Conservation (phyloP, 2,113 vertebrate species). For the Paradoxurus hermaphroditus region DNA sequence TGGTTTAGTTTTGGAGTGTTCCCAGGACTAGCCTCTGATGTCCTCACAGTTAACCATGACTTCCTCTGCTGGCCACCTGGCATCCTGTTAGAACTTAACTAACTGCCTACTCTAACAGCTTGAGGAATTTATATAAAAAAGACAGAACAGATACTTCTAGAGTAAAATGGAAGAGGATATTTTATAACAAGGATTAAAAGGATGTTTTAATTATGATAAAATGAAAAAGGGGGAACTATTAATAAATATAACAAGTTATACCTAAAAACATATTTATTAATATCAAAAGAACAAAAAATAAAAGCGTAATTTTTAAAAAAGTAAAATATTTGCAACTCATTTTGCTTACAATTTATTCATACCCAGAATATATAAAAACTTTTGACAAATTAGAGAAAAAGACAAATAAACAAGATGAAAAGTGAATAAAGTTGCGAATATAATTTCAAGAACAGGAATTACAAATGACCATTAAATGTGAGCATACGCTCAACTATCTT, state of each 20-base stretch:
- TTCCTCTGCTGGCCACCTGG: not conserved
- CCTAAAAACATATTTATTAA: not conserved
- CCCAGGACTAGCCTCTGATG: not conserved
- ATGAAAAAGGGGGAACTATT: not conserved
- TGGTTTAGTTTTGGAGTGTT: not conserved
- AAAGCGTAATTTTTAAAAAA: not conserved
- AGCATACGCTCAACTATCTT: not conserved
- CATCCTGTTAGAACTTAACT: not conserved
- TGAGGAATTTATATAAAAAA: not conserved
- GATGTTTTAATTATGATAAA: not conserved
- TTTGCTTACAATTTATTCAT: not conserved
- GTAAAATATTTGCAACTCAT: not conserved
- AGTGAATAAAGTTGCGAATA: not conserved
- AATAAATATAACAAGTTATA: not conserved
- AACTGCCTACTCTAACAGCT: not conserved
- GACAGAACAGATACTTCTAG: not conserved
- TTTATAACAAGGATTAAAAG: not conserved
- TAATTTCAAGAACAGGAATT: not conserved
- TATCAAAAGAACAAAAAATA: not conserved
- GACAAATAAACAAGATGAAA: not conserved
- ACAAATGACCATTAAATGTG: not conserved
- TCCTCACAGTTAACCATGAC: not conserved
- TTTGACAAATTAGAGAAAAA: not conserved
- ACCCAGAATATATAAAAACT: not conserved
- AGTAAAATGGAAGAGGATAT: not conserved